Conservation (phyloP, 1,140 invertebrate species). For the Drosophila punjabiensis region DNA sequence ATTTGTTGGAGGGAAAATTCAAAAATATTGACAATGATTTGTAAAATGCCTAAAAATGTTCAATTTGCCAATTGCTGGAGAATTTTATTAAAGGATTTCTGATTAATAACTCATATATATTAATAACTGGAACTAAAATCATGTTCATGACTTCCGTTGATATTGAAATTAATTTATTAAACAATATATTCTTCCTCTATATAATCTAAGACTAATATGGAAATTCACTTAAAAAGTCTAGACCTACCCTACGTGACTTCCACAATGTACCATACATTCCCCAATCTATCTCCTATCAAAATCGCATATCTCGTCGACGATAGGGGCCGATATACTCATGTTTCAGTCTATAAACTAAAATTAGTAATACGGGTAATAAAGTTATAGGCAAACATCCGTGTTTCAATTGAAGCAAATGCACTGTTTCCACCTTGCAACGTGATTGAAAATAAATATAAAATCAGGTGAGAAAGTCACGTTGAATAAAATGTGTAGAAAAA, state of each 20-base stretch:
- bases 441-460: constrained; percentile 2
- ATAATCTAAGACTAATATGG: background rate
- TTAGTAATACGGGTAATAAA: constrained; percentile 17
- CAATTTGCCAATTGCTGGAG: accelerated
- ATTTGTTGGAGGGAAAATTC: background rate
- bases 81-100: background rate
- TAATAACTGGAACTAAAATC: too few relatives aligned
- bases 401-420: constrained; percentile 12
- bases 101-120: background rate
- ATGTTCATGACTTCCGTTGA: too few relatives aligned
- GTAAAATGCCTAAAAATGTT: too few relatives aligned
- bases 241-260: constrained; percentile 11
- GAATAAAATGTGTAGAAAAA: constrained; percentile 37
- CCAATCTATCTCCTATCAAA: constrained; percentile 11
- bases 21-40: background rate
- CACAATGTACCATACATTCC: background rate
- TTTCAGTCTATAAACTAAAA: background rate
- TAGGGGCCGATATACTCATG: background rate
- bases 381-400: constrained; percentile 22
- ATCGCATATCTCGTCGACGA: background rate
- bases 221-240: background rate
- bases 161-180: too few relatives aligned
- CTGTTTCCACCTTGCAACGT: constrained; percentile 19
- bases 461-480: constrained; percentile 34
- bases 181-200: too few relatives aligned